Evolutionary conservation across 2,797 vertebrate species (phyloP).

Genomic region (Garrulus glandarius): DNA sequence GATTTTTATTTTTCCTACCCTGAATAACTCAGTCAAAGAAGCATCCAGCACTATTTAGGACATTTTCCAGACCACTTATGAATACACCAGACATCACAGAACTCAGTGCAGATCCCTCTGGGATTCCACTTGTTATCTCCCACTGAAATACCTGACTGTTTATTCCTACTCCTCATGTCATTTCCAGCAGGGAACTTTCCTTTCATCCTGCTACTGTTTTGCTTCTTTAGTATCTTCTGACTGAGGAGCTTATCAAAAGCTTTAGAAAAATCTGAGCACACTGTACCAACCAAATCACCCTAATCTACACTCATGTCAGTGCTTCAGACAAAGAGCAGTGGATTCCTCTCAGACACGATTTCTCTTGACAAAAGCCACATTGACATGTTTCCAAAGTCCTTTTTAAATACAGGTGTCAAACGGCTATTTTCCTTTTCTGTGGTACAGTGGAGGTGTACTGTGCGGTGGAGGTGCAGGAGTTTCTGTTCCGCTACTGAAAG

Average conservation of each 20-base stretch:
- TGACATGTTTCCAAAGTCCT: not conserved
- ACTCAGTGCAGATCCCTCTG: not conserved
- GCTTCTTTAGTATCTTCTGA: not conserved
- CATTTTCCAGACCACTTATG: not conserved
- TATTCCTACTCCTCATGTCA: not conserved
- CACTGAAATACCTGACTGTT: not conserved
- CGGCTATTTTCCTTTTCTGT: not conserved
- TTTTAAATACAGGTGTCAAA: not conserved
- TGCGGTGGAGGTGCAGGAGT: accelerated
- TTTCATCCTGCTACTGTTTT: constrained; percentile 10
- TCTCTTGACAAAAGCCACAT: not conserved
- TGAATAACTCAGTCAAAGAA: not conserved
- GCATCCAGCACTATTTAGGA: not conserved
- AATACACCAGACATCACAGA: not conserved
- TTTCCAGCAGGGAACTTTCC: not conserved
- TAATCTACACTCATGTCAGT: not conserved
- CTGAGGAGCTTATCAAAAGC: constrained; percentile 18
- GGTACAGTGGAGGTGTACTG: not conserved
- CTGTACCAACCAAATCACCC: not conserved
- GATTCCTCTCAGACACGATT: not conserved
- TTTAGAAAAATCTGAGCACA: constrained; percentile 21
- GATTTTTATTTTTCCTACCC: not conserved
- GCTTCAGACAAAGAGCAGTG: not conserved
- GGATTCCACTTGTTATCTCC: not conserved
- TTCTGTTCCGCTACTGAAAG: not conserved